Percentiles rank a stretch among this genome's conserved stretches.
These are phyloP conservation scores for Danionella cerebrum DNA, from an alignment of 2,113 vertebrate species.

Conservation along the genomic window DNA sequence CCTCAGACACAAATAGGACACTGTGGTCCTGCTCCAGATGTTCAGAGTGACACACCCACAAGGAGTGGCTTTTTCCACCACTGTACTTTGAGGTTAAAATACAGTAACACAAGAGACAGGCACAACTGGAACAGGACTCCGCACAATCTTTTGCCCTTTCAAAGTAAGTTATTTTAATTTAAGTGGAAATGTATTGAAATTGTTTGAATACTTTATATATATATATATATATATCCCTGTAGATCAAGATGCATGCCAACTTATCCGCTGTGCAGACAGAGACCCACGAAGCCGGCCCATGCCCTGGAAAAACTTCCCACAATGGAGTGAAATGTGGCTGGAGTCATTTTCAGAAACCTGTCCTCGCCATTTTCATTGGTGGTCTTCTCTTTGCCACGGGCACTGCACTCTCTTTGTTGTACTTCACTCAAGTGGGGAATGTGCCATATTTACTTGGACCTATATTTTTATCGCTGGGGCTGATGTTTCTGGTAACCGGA, in stretches of 20 bases:
- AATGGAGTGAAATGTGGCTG: slow-evolving; percentile 17
- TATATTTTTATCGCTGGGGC: slow-evolving; percentile 21
- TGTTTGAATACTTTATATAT: no score
- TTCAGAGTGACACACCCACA: slow-evolving; percentile 4
- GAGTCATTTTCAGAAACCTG: slow-evolving; percentile 28
- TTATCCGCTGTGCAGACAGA: neutral
- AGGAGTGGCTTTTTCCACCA: neutral
- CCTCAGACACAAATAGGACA: slow-evolving; percentile 13
- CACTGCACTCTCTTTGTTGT: slow-evolving; percentile 8
- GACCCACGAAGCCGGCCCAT: neutral
- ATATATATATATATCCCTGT: neutral
- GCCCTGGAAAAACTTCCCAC: neutral
- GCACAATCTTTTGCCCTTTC: neutral
- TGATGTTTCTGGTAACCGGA: slow-evolving; percentile 40
- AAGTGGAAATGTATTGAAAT: neutral
- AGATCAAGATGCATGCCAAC: neutral
- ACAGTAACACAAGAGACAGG: neutral
- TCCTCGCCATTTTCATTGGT: neutral
- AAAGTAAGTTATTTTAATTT: neutral
- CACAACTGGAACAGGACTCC: neutral
- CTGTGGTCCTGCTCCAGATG: slow-evolving; percentile 16
- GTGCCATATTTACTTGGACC: slow-evolving; percentile 18
- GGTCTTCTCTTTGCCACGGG: slow-evolving; percentile 10
- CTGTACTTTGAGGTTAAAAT: slow-evolving; percentile 11
- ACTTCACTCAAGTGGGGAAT: slow-evolving; percentile 21